Evolutionary conservation across 2,113 vertebrate genomes (phyloP).

Genomic region (Nettapus auritus): DNA sequence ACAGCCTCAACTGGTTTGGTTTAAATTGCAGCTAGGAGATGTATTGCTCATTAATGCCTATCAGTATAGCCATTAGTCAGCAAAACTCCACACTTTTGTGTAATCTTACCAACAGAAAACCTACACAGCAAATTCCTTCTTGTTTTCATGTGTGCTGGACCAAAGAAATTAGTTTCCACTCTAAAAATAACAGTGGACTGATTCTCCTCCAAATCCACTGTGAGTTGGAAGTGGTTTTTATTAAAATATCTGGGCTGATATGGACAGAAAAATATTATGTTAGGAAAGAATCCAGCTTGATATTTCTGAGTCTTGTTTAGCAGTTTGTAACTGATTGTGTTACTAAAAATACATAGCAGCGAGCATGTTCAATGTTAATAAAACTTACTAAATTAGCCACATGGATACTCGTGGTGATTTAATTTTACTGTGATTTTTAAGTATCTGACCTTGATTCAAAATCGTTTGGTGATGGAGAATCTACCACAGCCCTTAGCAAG

Average conservation of each 20-base stretch:
- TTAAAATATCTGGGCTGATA: neutral
- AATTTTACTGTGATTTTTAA: neutral
- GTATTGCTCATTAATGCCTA: conserved; percentile 61
- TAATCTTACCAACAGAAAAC: conserved; percentile 29
- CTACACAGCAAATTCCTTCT: conserved; percentile 39
- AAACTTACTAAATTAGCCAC: neutral
- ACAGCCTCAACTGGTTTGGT: conserved; percentile 37
- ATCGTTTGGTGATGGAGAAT: neutral
- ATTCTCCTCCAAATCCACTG: neutral
- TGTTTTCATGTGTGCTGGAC: neutral
- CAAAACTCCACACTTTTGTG: conserved; percentile 51
- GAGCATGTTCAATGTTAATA: neutral
- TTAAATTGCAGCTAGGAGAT: conserved; percentile 62
- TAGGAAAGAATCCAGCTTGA: neutral
- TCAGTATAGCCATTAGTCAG: conserved; percentile 69
- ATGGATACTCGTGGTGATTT: neutral
- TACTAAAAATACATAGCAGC: neutral
- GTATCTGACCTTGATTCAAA: neutral
- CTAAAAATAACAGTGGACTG: conserved; percentile 7
- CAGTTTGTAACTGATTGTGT: neutral
- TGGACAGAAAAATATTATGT: neutral
- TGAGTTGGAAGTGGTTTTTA: neutral
- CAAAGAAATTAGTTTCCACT: neutral
- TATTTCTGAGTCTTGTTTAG: neutral
- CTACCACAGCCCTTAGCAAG: neutral